phyloP scores from a whole-genome alignment of 1,140 invertebrate genomes.

The Megathymus violae region DNA sequence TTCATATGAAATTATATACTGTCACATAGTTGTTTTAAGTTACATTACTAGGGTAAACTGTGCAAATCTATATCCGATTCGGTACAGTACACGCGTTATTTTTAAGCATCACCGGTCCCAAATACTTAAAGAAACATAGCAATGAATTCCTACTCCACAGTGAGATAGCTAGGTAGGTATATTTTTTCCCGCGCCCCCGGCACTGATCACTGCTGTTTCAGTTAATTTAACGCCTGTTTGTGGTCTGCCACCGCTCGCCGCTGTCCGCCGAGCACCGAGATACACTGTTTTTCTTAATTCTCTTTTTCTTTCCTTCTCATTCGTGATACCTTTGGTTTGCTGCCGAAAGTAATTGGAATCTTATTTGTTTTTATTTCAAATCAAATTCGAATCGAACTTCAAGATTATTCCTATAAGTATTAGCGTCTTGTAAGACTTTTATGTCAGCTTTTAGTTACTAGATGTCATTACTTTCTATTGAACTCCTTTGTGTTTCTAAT shows the following conservation, averaged over 20 bases:
- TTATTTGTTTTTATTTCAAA: neutral
- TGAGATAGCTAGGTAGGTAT: slow-evolving; percentile 5
- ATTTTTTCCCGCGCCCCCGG: slow-evolving; percentile 47
- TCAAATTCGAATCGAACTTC: neutral
- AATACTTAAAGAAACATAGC: no score
- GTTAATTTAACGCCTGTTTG: slow-evolving; percentile 65
- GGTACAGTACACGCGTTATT: no score
- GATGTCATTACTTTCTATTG: slow-evolving; percentile 49
- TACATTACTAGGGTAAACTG: no score
- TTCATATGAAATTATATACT: no score
- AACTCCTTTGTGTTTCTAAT: no score
- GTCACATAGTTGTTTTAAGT: no score
- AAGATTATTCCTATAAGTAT: no score
- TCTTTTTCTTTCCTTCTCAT: neutral
- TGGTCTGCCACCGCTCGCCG: slow-evolving; percentile 11
- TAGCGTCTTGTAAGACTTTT: slow-evolving; percentile 1
- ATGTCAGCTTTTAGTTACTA: slow-evolving; percentile 39
- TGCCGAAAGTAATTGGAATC: neutral
- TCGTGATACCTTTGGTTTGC: neutral
- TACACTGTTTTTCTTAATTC: slow-evolving; percentile 6
- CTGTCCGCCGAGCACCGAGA: slow-evolving; percentile 2
- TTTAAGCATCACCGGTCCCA: no score
- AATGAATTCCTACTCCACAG: slow-evolving; percentile 42
- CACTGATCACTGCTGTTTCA: slow-evolving; percentile 52
- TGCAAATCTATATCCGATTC: no score